Percentiles rank a stretch among this genome's conserved stretches.
Evolutionary conservation across 2,113 vertebrate species (phyloP).

Genomic region (Orthonyx spaldingii): DNA sequence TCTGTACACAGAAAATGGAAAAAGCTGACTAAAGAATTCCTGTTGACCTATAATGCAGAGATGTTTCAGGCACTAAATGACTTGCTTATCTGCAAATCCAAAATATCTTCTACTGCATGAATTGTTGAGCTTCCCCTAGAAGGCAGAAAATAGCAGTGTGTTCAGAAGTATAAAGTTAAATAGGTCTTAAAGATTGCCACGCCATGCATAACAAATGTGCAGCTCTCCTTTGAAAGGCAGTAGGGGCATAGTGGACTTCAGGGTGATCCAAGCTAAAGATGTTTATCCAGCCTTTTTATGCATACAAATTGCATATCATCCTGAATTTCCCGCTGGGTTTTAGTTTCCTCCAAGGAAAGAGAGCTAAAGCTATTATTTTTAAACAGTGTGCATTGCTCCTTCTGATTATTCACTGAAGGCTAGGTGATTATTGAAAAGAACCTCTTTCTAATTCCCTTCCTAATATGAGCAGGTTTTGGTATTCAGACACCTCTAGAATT

Average conservation of each 20-base stretch:
- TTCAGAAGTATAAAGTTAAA: background rate
- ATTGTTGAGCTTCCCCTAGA: background rate
- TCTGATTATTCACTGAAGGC: background rate
- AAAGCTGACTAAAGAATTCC: constrained; percentile 53
- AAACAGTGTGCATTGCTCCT: background rate
- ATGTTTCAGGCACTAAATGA: background rate
- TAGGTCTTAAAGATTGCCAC: background rate
- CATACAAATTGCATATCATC: background rate
- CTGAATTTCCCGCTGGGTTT: background rate
- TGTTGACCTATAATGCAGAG: constrained; percentile 35
- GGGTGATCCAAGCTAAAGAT: background rate
- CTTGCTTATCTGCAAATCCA: background rate
- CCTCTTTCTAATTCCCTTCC: background rate
- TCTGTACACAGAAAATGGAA: constrained; percentile 3
- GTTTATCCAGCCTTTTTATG: background rate
- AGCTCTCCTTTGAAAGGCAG: background rate
- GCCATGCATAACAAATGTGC: accelerated
- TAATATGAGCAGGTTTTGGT: background rate
- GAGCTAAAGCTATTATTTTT: background rate
- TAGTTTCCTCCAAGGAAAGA: background rate
- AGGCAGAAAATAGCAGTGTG: background rate
- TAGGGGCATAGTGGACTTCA: background rate
- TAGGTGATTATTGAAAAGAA: background rate
- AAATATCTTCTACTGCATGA: background rate
- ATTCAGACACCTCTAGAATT: background rate